A percentile compares a stretch with the other conserved stretches of the same genome.
phyloP scores from a whole-genome alignment of 2,113 vertebrate species.

The Dendropsophus ebraccatus region DNA sequence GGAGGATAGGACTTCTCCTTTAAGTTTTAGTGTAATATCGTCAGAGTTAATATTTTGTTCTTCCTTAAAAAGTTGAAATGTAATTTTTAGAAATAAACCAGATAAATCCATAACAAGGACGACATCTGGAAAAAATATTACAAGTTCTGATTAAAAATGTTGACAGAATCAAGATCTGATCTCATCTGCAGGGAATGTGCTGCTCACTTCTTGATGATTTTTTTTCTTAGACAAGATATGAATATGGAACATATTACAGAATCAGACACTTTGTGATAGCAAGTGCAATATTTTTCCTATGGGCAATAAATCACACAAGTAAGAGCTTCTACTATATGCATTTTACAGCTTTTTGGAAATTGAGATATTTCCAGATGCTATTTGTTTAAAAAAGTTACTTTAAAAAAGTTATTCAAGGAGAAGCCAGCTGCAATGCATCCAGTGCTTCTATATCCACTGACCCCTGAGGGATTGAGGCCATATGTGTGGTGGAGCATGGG shows the following conservation, averaged over 20 bases:
- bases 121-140: slow-evolving; percentile 46
- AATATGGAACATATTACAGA: slow-evolving; percentile 31
- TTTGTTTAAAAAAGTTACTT: slow-evolving; percentile 14
- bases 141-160: slow-evolving; percentile 35
- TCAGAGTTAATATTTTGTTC: not conserved
- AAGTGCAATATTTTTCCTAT: not conserved
- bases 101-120: not conserved
- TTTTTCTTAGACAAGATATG: not conserved
- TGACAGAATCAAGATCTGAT: slow-evolving; percentile 16
- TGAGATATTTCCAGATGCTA: not conserved
- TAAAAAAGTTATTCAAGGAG: not conserved
- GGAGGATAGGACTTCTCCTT: too few species aligned
- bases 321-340: not conserved
- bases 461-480: not conserved
- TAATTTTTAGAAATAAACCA: slow-evolving; percentile 4
- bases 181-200: slow-evolving; percentile 32
- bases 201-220: not conserved
- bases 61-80: not conserved
- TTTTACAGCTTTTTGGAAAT: not conserved
- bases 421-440: not conserved
- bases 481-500: not conserved
- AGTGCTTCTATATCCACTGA: not conserved
- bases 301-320: not conserved
- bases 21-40: not conserved
- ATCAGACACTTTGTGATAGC: slow-evolving; percentile 12